These are phyloP conservation scores for Syngnathus rostellatus DNA, from an alignment of 2,797 vertebrate genomes.

Conservation along the genomic window DNA sequence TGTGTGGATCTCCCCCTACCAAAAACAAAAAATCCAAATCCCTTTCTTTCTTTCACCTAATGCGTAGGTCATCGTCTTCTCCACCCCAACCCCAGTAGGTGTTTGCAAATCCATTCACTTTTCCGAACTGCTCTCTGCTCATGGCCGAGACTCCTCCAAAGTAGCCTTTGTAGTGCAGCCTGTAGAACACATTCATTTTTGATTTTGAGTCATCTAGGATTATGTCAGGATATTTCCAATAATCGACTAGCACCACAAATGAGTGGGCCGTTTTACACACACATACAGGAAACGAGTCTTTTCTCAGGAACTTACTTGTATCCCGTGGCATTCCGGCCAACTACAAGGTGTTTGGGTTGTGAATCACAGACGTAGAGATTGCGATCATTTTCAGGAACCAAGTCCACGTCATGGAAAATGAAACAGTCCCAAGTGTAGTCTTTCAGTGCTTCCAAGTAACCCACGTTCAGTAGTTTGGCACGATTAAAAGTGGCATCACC, in stretches of 20 bases:
- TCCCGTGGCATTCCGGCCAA: conserved; percentile 90
- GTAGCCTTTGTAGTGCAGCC: conserved; percentile 86
- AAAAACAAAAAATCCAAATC: neutral
- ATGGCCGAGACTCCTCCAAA: conserved; percentile 94
- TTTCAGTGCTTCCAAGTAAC: conserved; percentile 89
- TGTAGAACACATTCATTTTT: conserved; percentile 31
- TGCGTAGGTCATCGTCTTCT: conserved; percentile 92
- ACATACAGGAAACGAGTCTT: neutral
- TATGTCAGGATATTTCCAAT: neutral
- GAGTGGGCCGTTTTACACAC: neutral
- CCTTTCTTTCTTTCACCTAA: conserved; percentile 70
- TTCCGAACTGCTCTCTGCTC: conserved; percentile 81
- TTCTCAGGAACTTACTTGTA: conserved; percentile 78
- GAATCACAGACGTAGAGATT: conserved; percentile 84
- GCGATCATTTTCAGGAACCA: conserved; percentile 91
- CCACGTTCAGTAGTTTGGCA: conserved; percentile 91
- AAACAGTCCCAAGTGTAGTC: conserved; percentile 91
- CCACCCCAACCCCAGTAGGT: conserved; percentile 97
- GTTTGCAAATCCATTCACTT: conserved; percentile 95
- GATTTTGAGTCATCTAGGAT: neutral
- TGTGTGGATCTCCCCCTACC: too few relatives aligned
- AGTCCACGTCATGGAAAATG: conserved; percentile 93
- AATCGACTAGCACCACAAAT: neutral
- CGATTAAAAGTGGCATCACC: conserved; percentile 86
- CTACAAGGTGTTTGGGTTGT: conserved; percentile 92